A percentile compares a stretch with the other conserved stretches of the same genome.
phyloP scores from a whole-genome alignment of 2,797 vertebrate genomes.

The Poecile montanus region DNA sequence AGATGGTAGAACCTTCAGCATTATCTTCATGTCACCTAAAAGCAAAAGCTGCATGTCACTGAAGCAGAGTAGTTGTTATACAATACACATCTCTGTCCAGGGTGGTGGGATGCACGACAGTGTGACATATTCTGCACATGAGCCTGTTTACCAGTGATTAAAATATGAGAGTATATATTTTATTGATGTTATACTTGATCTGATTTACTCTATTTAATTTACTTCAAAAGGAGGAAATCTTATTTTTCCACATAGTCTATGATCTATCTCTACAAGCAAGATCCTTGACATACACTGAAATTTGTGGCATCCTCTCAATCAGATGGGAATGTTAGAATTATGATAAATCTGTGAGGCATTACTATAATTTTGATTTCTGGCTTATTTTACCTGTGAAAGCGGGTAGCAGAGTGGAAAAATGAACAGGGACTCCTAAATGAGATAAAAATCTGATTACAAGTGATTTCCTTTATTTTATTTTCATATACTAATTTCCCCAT shows the following conservation, averaged over 20 bases:
- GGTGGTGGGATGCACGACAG: background rate
- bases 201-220: slow-evolving; percentile 34
- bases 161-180: background rate
- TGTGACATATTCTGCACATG: background rate
- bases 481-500: background rate
- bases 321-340: background rate
- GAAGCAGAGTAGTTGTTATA: background rate
- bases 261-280: background rate
- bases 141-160: background rate
- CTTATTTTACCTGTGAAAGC: background rate
- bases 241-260: background rate
- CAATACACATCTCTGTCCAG: background rate
- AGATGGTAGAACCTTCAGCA: background rate
- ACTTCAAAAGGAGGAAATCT: background rate
- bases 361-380: background rate
- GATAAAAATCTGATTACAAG: slow-evolving; percentile 34
- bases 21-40: background rate
- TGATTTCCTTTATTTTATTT: slow-evolving; percentile 8
- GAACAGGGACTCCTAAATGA: background rate
- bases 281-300: background rate
- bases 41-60: background rate
- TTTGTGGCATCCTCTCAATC: background rate
- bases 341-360: background rate
- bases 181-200: background rate
- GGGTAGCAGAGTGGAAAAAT: background rate